phyloP scores from a whole-genome alignment of 2,113 vertebrate species.

The Girardinichthys multiradiatus region DNA sequence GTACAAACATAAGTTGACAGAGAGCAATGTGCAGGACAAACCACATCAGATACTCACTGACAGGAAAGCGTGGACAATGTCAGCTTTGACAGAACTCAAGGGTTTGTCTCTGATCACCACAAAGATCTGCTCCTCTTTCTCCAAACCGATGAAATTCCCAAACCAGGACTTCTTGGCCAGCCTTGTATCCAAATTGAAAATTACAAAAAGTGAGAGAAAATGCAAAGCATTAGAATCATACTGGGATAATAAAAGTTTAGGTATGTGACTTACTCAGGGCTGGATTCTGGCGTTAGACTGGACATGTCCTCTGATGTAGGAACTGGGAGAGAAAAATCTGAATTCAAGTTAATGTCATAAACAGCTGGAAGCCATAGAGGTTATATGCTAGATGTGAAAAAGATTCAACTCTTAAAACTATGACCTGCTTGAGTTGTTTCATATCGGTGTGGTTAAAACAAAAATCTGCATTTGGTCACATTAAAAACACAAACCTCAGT shows the following conservation, averaged over 20 bases:
- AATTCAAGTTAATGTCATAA: constrained; percentile 1
- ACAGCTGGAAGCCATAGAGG: neutral
- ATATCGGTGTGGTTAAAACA: neutral
- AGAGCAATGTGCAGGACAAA: constrained; percentile 28
- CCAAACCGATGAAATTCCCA: constrained; percentile 92
- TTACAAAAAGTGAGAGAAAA: constrained; percentile 3
- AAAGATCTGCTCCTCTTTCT: constrained; percentile 95
- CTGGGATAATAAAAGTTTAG: constrained; percentile 1
- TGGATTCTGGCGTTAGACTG: constrained; percentile 92
- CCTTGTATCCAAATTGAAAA: constrained; percentile 67
- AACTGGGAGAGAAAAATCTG: constrained; percentile 77
- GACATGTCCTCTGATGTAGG: constrained; percentile 96
- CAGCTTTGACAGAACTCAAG: constrained; percentile 92
- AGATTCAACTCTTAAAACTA: neutral
- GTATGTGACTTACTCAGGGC: constrained; percentile 88
- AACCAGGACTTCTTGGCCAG: constrained; percentile 95
- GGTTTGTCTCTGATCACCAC: constrained; percentile 93
- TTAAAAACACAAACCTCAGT: neutral
- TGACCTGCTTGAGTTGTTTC: too few relatives aligned
- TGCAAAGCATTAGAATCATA: neutral
- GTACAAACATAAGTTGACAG: constrained; percentile 26
- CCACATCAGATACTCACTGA: constrained; percentile 82
- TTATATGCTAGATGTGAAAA: neutral
- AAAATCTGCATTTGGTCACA: neutral
- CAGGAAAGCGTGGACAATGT: constrained; percentile 94